A percentile compares a stretch with the other conserved stretches of the same genome.
Evolutionary conservation across 2,888 invertebrate species (phyloP).

Genomic region (Arge pagana): DNA sequence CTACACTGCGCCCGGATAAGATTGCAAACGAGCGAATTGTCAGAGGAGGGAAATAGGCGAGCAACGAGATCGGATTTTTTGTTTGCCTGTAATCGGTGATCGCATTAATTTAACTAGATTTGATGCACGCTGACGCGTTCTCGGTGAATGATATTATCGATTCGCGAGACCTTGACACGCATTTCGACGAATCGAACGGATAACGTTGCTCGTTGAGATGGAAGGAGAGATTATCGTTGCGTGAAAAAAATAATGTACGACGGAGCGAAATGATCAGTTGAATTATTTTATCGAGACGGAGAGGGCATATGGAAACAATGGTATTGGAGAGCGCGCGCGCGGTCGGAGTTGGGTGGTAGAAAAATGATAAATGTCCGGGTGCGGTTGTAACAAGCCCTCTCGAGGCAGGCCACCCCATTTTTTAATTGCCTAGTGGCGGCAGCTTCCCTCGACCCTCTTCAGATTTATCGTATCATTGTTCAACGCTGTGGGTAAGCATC

Average conservation of each 20-base stretch:
- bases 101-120: too few species aligned
- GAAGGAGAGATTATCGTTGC: neutral
- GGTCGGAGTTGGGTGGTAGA: conserved; percentile 34
- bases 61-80: too few species aligned
- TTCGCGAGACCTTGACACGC: too few species aligned
- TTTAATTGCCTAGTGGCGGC: conserved; percentile 38
- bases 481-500: conserved; percentile 42
- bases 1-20: too few species aligned
- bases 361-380: conserved; percentile 52
- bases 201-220: too few species aligned
- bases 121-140: too few species aligned
- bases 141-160: too few species aligned
- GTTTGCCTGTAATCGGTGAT: too few species aligned
- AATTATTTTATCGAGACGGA: conserved; percentile 11
- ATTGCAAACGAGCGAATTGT: too few species aligned
- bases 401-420: conserved; percentile 39
- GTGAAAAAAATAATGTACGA: neutral
- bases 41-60: too few species aligned
- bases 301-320: conserved; percentile 37
- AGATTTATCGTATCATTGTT: conserved; percentile 56
- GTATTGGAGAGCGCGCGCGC: conserved; percentile 37
- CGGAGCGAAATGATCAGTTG: neutral
- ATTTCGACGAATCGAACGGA: too few species aligned
- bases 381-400: conserved; percentile 37
- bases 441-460: conserved; percentile 17